Evolutionary conservation across 2,888 invertebrate species (phyloP), one percentile per base, ranked within the genome.

Genomic region (Xestia c-nigrum): DNA sequence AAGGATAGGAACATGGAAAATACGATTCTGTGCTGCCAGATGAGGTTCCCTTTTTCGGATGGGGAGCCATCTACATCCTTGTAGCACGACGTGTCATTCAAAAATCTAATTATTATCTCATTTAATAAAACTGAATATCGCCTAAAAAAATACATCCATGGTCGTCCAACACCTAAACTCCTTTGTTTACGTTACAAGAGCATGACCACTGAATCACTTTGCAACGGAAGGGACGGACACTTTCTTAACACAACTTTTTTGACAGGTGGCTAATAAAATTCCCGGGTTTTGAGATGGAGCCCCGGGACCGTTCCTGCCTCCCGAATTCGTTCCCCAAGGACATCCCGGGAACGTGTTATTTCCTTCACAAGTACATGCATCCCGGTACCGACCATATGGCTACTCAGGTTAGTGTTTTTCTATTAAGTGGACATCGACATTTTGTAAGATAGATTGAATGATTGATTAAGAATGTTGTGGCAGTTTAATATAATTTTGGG

Each of bases 311-410:
- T 64, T 97, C 97, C 76, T 98, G 98, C 94, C 97, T 99, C 87
- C 99, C 99, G 16, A 98, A 98, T 94, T 99, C 98, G 89, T 99
- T 99, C 95, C 98, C 98, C 65, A 97, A 97, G 89, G 97, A 98
- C 90, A 97, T 98, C 76, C 97, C 97, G 65, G 98, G 98, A 86
- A 98, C 98, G 55, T 99, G 99, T 93, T 98, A 99, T 95, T 99
- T 99, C 94, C 97, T 99, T 73, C 98, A 98, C 90, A 98, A 97
- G 87, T 99, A 98, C 96, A 97, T 97, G 80, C 98, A 99, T 93
- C 97, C 98, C 0, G 97, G 97, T 10, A 95, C 98, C 55, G 97
- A 97, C 72, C 94, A 95, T 12, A 96, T 95, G 7, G 96, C 97
- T 57, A 94, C 98, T 2, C 96, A 98, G 95, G 96, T 96, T 86